phyloP scores from a whole-genome alignment of 1,140 invertebrate genomes.

The Ptiloglossa arizonensis region DNA sequence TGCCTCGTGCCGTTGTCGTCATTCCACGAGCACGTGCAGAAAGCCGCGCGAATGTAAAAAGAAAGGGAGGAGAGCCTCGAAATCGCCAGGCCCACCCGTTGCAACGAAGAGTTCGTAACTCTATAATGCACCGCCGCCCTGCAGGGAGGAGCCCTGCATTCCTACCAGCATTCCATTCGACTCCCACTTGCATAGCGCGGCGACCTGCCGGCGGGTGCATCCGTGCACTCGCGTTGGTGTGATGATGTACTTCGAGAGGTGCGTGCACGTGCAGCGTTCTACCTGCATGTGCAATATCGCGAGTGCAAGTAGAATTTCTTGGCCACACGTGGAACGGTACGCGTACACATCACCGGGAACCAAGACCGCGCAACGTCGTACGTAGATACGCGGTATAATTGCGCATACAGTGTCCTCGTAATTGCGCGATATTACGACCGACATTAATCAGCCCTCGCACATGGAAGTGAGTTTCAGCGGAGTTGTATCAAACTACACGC shows the following conservation, averaged over 20 bases:
- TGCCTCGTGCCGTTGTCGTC: conserved; percentile 32
- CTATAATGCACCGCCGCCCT: conserved; percentile 62
- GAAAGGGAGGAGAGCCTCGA: conserved; percentile 38
- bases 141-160: conserved; percentile 62
- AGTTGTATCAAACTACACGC: neutral
- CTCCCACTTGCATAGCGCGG: conserved; percentile 57
- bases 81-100: conserved; percentile 63
- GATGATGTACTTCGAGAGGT: conserved; percentile 39
- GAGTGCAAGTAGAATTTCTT: conserved; percentile 41
- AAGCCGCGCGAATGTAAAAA: conserved; percentile 48
- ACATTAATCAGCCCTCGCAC: conserved; percentile 1
- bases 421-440: conserved; percentile 10
- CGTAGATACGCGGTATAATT: conserved; percentile 14
- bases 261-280: conserved; percentile 36
- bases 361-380: neutral
- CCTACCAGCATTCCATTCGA: conserved; percentile 63
- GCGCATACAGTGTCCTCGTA: conserved; percentile 24
- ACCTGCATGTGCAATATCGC: conserved; percentile 46
- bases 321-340: neutral
- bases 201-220: conserved; percentile 58
- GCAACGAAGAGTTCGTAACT: conserved; percentile 67
- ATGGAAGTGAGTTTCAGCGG: neutral
- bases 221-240: conserved; percentile 45
- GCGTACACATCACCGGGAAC: neutral
- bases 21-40: conserved; percentile 43